Base-by-base conservation (phyloP, 2,113 vertebrate genomes). In the Ammodytes marinus region DNA sequence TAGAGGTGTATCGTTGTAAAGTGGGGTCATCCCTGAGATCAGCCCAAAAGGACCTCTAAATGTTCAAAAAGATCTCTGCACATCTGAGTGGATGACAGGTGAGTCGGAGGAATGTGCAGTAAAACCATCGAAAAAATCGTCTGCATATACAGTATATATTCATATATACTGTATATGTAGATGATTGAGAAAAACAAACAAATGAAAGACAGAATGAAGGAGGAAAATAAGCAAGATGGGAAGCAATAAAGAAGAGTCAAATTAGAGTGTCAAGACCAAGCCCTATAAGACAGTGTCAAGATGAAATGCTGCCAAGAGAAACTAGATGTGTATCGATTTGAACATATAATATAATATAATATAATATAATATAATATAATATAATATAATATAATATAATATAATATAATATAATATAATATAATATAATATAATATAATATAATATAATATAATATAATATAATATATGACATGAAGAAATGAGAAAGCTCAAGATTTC, bases 401-500 rank as follows among this genome's bases (percentile, higher is more conserved):
- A 27, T 27, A 27, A 27, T 27, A 27, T 27, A 27, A 27, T 27
- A 27, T 27, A 27, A 27, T 27, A 27, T 27, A 27, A 27, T 27
- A 27, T 27, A 27, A 27, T 27, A 27, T 27, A 27, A 27, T 27
- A 27, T 27, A 27, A 27, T 27, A 27, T 27, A 27, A 27, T 27
- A 27, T 27, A 27, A 27, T 27, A 27, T 27, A 27, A 27, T 27
- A 27, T 27, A 27, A 27, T 27, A 27, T 27, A 27, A 27, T 27
- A 27, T 27, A 27, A 27, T 27, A 27, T 27, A 77, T 74, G 53
- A 72, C 13, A 37, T 58, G 17, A 69, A 39, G 74, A 61, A 69
- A 74, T 80, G 60, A 77, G 58, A 13, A 37, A 79, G 60, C 65
- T 65, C n/a, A 46, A 57, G 5, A 79, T 43, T 60, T 77, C 45